Conservation (phyloP, 2,888 invertebrate genomes). For the Diogma glabrata region DNA sequence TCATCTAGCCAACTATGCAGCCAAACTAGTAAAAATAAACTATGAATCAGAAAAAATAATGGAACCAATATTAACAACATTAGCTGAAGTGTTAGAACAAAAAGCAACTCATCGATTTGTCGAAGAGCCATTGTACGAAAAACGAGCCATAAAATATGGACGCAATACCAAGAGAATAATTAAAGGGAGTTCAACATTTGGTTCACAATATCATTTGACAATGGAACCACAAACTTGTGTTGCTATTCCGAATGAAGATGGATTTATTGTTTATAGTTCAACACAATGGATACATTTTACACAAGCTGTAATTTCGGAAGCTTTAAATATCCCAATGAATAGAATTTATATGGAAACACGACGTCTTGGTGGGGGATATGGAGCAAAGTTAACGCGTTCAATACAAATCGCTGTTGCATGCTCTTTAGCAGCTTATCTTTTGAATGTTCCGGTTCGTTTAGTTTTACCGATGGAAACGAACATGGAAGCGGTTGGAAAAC, state of each 20-base stretch:
- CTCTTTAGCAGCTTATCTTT: slow-evolving; percentile 47
- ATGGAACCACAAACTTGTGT: slow-evolving; percentile 64
- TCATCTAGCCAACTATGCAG: slow-evolving; percentile 43
- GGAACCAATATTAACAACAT: neutral
- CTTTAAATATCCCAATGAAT: slow-evolving; percentile 37
- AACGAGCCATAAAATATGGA: neutral
- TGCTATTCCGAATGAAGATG: slow-evolving; percentile 55
- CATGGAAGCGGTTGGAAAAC: slow-evolving; percentile 50
- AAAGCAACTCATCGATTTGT: neutral
- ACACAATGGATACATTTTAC: slow-evolving; percentile 53
- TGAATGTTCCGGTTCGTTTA: slow-evolving; percentile 50
- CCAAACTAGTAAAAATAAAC: slow-evolving; percentile 38
- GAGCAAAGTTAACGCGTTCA: slow-evolving; percentile 51
- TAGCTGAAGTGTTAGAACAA: neutral
- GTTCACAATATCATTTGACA: slow-evolving; percentile 61
- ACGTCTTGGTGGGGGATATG: slow-evolving; percentile 57
- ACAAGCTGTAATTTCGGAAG: slow-evolving; percentile 40
- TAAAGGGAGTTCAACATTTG: slow-evolving; percentile 33
- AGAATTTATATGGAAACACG: slow-evolving; percentile 49
- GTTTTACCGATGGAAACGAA: slow-evolving; percentile 48
- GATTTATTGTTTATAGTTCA: slow-evolving; percentile 48
- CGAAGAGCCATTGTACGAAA: neutral
- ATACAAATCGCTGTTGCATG: slow-evolving; percentile 47
- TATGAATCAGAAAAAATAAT: slow-evolving; percentile 26
- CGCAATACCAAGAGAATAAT: slow-evolving; percentile 10